These are phyloP conservation scores for Cydia amplana DNA, from an alignment of 1,140 invertebrate genomes.

Conservation along the genomic window DNA sequence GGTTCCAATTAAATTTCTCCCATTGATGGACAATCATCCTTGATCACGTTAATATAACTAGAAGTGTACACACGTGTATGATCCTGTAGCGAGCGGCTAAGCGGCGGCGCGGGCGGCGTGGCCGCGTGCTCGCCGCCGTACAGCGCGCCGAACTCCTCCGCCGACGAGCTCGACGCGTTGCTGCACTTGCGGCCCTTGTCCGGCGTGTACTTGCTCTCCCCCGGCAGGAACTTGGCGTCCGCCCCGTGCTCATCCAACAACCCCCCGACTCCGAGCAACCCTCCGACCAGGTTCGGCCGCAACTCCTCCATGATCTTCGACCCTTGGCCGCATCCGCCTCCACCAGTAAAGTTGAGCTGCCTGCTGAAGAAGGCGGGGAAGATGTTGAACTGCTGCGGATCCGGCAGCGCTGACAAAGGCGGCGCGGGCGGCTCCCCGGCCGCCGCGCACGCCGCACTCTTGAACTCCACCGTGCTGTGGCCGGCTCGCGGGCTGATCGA, in stretches of 20 bases:
- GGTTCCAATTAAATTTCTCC: slow-evolving; percentile 22
- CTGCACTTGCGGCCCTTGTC: slow-evolving; percentile 86
- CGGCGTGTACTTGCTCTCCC: slow-evolving; percentile 77
- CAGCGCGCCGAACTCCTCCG: slow-evolving; percentile 88
- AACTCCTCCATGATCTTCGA: slow-evolving; percentile 91
- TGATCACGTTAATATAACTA: not conserved
- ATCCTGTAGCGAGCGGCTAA: slow-evolving; percentile 81
- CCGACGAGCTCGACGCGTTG: slow-evolving; percentile 87
- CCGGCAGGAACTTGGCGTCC: slow-evolving; percentile 79
- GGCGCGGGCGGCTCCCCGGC: slow-evolving; percentile 81
- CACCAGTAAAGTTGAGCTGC: slow-evolving; percentile 89
- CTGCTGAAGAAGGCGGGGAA: slow-evolving; percentile 93
- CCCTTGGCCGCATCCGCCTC: slow-evolving; percentile 82
- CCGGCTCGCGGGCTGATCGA: slow-evolving; percentile 68
- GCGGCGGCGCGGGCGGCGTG: slow-evolving; percentile 82
- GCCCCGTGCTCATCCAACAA: slow-evolving; percentile 88
- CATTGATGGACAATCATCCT: slow-evolving; percentile 2
- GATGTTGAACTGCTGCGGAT: slow-evolving; percentile 91
- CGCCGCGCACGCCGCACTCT: slow-evolving; percentile 79
- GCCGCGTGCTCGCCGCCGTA: slow-evolving; percentile 83
- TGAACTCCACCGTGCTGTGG: slow-evolving; percentile 80
- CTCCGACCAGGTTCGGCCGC: slow-evolving; percentile 88
- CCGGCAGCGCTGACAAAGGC: slow-evolving; percentile 79
- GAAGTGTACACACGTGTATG: slow-evolving; percentile 71
- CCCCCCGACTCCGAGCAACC: slow-evolving; percentile 87